A percentile compares a stretch with the other conserved stretches of the same genome.
These are phyloP conservation scores for Apotomis turbidana DNA, from an alignment of 2,888 invertebrate genomes.

Conservation along the genomic window DNA sequence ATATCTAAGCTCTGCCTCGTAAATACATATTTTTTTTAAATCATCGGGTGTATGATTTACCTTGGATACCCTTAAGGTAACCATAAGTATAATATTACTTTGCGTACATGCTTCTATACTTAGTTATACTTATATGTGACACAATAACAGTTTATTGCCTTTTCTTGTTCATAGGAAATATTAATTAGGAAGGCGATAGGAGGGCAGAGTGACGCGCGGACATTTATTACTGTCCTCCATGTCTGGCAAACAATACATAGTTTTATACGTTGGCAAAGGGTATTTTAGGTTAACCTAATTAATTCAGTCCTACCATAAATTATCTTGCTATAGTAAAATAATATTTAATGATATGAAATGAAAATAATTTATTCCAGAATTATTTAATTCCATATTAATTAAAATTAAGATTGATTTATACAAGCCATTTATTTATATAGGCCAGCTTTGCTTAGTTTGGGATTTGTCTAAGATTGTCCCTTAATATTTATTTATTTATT, in stretches of 20 bases:
- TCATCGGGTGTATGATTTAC: too few species aligned
- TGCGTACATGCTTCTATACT: constrained; percentile 8
- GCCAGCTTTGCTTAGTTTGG: too few species aligned
- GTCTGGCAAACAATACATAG: constrained; percentile 28
- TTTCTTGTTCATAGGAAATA: constrained; percentile 52
- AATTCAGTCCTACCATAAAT: neutral
- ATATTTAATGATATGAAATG: too few species aligned
- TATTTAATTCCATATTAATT: too few species aligned
- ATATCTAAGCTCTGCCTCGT: too few species aligned
- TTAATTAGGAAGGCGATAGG: constrained; percentile 51
- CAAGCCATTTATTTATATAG: too few species aligned
- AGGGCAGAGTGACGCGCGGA: constrained; percentile 48
- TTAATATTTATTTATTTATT: too few species aligned
- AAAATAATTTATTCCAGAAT: too few species aligned
- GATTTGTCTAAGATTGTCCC: too few species aligned
- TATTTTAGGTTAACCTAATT: constrained; percentile 8
- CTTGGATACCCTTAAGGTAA: neutral
- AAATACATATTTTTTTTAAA: too few species aligned
- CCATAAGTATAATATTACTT: neutral
- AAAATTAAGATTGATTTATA: too few species aligned
- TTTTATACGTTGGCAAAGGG: neutral
- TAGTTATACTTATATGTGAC: constrained; percentile 33
- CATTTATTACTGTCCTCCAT: constrained; percentile 50
- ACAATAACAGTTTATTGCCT: constrained; percentile 49
- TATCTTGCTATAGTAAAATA: too few species aligned